phyloP scores from a whole-genome alignment of 1,140 invertebrate genomes.

The Bombus soroeensis region DNA sequence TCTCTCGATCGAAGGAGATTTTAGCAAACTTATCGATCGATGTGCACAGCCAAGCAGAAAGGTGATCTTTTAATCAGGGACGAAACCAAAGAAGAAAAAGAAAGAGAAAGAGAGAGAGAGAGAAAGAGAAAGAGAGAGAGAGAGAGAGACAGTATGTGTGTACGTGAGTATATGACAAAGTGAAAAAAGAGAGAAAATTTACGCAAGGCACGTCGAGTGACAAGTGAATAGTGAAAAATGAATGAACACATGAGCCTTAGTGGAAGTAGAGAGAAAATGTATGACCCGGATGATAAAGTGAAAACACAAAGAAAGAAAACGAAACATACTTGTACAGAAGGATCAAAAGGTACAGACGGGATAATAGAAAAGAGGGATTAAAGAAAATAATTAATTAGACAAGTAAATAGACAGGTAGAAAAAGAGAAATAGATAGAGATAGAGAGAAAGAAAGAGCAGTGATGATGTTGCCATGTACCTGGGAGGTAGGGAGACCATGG shows the following conservation, averaged over 20 bases:
- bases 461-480: constrained; percentile 83
- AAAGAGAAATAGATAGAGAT: constrained; percentile 59
- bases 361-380: constrained; percentile 21
- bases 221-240: constrained; percentile 72
- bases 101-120: constrained; percentile 47
- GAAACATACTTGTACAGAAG: constrained; percentile 13
- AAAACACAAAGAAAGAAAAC: neutral
- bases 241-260: constrained; percentile 69
- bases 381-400: constrained; percentile 5
- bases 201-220: constrained; percentile 58
- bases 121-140: constrained; percentile 23
- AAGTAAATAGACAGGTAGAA: constrained; percentile 59
- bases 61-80: constrained; percentile 64
- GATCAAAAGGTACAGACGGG: constrained; percentile 8
- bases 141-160: constrained; percentile 37
- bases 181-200: constrained; percentile 34
- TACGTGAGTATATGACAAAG: neutral
- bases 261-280: constrained; percentile 32
- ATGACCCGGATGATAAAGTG: constrained; percentile 24
- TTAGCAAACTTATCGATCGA: constrained; percentile 74
- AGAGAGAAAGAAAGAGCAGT: constrained; percentile 75
- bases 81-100: constrained; percentile 52
- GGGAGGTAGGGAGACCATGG: constrained; percentile 86
- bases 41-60: constrained; percentile 78
- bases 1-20: constrained; percentile 64